Evolutionary conservation across 2,113 vertebrate species (phyloP).

Genomic region (Melanotaenia duboulayi): DNA sequence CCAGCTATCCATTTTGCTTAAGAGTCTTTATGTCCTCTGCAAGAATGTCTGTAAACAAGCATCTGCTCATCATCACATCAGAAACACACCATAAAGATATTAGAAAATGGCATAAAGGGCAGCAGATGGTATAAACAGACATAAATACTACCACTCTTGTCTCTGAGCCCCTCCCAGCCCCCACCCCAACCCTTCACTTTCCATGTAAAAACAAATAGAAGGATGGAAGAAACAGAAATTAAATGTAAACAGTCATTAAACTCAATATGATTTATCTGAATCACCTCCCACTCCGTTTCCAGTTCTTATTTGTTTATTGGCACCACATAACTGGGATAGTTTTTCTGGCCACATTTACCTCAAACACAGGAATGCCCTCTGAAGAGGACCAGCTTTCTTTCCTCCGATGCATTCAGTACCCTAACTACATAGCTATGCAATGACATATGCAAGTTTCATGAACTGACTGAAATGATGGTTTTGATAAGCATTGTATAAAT

Average conservation of each 20-base stretch:
- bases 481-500: conserved; percentile 27
- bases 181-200: conserved; percentile 32
- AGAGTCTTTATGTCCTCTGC: conserved; percentile 8
- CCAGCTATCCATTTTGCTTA: not conserved
- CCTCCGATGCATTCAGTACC: too few relatives aligned
- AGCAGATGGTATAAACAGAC: conserved; percentile 4
- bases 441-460: too few relatives aligned
- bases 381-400: too few relatives aligned
- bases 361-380: too few relatives aligned
- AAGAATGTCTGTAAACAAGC: not conserved
- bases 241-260: conserved; percentile 33
- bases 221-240: conserved; percentile 23
- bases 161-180: not conserved
- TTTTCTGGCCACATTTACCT: too few relatives aligned
- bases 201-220: conserved; percentile 60
- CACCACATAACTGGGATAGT: too few relatives aligned
- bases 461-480: too few relatives aligned
- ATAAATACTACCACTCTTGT: conserved; percentile 1
- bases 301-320: too few relatives aligned
- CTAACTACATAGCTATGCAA: too few relatives aligned
- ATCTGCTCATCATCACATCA: not conserved
- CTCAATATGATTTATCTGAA: too few relatives aligned
- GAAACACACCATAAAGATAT: conserved; percentile 10
- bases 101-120: conserved; percentile 10
- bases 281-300: too few relatives aligned